Evolutionary conservation across 2,888 invertebrate genomes (phyloP), one percentile per base, ranked within the genome.

Genomic region (Troides aeacus): DNA sequence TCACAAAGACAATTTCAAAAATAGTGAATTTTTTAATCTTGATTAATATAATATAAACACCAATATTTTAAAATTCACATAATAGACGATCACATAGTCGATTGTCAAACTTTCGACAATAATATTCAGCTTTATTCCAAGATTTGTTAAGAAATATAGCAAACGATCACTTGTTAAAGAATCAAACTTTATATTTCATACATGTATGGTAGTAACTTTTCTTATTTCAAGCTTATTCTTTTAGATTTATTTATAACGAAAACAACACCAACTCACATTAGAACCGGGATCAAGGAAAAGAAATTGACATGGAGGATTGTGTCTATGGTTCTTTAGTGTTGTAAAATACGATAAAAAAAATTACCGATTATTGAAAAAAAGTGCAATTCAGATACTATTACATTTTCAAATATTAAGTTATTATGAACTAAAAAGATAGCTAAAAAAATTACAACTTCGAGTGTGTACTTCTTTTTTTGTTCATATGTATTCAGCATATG

Each of bases 271-370:
- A 92, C 92, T 92, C 89, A 92, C 92, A 88, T 88, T 89, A 81
- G 79, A 86, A 88, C 89, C 90, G 90, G 90, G 88, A 83, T 87
- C 86, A 86, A 89, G 88, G 85, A 90, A 91, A 91, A 89, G 89
- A 86, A 86, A 72, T 87, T 86, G 77, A 79, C 77, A 80, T 68
- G 77, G 77, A 78, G 65, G 69, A 74, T 67, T 70, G 77, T 73
- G 76, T 84, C 83, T 85, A 82, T 86, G 84, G 75, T 75, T 57
- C 7, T 0, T 23, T 74, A 76, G 76, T 76, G 79, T 71, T 72
- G 74, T 71, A 23, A 46, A 62, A 23, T 62, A 62, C 46, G 46
- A 23, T 15, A 62, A 42, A 30, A 60, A 15, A n/a, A 18, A 21
- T 30, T 3, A 46, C 46, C 46, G 46, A 15, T 46, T 46, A 46